Conservation (phyloP, 2,113 vertebrate genomes). For the Thomomys bottae region DNA sequence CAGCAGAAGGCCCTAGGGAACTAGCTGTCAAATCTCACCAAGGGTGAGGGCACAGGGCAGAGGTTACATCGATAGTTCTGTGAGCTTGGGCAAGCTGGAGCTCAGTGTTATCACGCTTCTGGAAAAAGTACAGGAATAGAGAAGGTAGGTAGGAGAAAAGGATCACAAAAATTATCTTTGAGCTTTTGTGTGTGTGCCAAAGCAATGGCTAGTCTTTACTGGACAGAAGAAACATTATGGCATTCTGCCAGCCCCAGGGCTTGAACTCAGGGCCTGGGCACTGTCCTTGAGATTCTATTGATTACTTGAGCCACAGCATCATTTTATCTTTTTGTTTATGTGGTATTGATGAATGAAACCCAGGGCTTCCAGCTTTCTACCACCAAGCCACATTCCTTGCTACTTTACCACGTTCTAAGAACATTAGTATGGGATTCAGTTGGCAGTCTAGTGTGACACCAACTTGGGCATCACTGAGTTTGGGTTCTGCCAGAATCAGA, state of each 20-base stretch:
- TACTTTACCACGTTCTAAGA: not conserved
- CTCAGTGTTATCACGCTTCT: not conserved
- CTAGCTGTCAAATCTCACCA: not conserved
- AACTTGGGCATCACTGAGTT: slow-evolving; percentile 89
- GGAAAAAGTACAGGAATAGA: not conserved
- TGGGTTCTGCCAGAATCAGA: slow-evolving; percentile 94
- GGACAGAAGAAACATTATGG: slow-evolving; percentile 39
- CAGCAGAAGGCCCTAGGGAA: not conserved
- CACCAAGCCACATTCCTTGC: too few species aligned
- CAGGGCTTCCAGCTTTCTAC: too few species aligned
- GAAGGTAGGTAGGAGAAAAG: not conserved
- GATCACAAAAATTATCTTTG: not conserved
- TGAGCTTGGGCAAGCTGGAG: not conserved
- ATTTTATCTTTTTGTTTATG: too few species aligned
- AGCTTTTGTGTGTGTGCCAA: slow-evolving; percentile 11
- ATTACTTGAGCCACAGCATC: too few species aligned
- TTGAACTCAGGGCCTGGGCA: too few species aligned
- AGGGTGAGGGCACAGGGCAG: not conserved
- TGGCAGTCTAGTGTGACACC: too few species aligned
- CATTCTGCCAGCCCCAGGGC: too few species aligned
- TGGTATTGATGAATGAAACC: too few species aligned
- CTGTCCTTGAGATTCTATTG: too few species aligned
- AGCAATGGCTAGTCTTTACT: slow-evolving; percentile 60
- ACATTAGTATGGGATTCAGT: not conserved
- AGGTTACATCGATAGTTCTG: not conserved